Conservation (phyloP, 2,113 vertebrate species). For the Atrichornis clamosus region DNA sequence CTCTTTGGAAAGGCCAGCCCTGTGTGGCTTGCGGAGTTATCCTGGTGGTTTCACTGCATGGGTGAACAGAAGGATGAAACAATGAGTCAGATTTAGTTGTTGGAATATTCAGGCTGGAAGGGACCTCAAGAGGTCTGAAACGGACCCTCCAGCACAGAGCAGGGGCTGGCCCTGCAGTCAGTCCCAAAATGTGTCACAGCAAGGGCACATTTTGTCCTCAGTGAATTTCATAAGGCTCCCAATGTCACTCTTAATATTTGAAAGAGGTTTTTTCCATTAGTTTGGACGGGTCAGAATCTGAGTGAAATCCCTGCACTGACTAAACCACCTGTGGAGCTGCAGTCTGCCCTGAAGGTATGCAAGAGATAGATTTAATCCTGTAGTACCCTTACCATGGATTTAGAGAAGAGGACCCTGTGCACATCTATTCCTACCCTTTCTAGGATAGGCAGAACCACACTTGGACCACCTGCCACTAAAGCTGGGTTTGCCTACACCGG, state of each 20-base stretch:
- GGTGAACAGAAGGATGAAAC: neutral
- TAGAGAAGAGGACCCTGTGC: neutral
- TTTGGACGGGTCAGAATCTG: neutral
- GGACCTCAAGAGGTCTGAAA: neutral
- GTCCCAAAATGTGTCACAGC: neutral
- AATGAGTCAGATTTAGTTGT: neutral
- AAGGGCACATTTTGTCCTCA: neutral
- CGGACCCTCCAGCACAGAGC: neutral
- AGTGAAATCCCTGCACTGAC: neutral
- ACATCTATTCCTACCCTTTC: neutral
- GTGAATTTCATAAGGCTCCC: neutral
- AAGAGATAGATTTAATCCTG: neutral
- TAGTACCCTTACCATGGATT: neutral
- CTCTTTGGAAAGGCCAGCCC: neutral
- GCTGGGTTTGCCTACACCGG: rapidly evolving
- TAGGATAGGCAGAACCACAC: neutral
- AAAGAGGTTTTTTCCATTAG: neutral
- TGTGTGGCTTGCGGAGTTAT: neutral
- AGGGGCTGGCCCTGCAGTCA: neutral
- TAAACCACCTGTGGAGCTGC: neutral
- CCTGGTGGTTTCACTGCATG: neutral
- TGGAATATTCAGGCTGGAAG: neutral
- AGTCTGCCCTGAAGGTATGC: neutral
- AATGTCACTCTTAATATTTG: neutral
- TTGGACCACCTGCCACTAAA: neutral